A percentile compares a stretch with the other conserved stretches of the same genome.
Conservation (phyloP, 2,797 vertebrate genomes). For the Karalla daura region DNA sequence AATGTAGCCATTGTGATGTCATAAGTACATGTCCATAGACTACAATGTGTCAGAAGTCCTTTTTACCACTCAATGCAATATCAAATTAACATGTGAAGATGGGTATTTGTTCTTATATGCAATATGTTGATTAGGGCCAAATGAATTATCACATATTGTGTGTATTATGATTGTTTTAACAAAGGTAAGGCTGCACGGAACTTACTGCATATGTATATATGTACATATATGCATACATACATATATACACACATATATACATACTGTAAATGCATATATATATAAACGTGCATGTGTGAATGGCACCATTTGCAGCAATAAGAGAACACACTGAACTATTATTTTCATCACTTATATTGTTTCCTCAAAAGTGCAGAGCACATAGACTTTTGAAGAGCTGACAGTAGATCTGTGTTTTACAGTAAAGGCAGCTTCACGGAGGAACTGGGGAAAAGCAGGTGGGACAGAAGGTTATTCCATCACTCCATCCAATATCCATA, state of each 20-base stretch:
- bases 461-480: slow-evolving; percentile 71
- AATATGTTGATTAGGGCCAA: no score
- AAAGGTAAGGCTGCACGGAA: no score
- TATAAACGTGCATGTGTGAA: no score
- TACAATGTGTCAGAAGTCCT: no score
- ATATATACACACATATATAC: no score
- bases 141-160: background rate
- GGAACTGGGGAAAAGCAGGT: slow-evolving; percentile 58
- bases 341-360: slow-evolving; percentile 11
- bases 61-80: background rate
- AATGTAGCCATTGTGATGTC: no score
- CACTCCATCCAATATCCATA: slow-evolving; percentile 78
- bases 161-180: no score
- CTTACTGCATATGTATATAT: no score
- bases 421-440: slow-evolving; percentile 47
- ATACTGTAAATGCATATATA: no score
- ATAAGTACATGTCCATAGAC: no score
- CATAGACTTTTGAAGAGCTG: slow-evolving; percentile 58
- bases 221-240: no score
- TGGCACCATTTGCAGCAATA: no score
- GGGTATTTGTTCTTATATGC: background rate
- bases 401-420: slow-evolving; percentile 46
- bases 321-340: background rate
- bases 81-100: background rate
- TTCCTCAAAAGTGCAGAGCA: slow-evolving; percentile 43